These are phyloP conservation scores for Hypomesus transpacificus DNA, from an alignment of 2,113 vertebrate genomes.

Conservation along the genomic window DNA sequence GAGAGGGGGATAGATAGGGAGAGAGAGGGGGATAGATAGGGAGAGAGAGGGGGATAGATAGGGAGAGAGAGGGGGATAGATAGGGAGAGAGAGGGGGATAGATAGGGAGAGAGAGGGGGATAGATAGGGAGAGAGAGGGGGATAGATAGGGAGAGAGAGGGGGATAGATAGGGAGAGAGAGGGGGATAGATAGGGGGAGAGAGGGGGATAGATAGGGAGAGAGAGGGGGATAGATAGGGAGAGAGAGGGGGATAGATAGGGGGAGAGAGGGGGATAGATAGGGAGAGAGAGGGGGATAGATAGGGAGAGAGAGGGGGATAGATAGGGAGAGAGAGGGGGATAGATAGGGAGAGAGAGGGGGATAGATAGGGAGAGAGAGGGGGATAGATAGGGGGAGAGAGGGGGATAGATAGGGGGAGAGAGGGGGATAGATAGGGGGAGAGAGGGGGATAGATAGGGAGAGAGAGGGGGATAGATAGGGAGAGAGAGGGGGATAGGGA, in stretches of 20 bases:
- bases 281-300: constrained; percentile 59
- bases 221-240: no score
- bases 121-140: constrained; percentile 51
- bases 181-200: no score
- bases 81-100: constrained; percentile 45
- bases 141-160: no score
- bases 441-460: no score
- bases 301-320: constrained; percentile 45
- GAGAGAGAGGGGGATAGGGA: constrained; percentile 41
- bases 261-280: constrained; percentile 47
- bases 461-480: constrained; percentile 55
- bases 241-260: constrained; percentile 55
- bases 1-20: no score
- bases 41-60: constrained; percentile 47
- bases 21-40: constrained; percentile 55
- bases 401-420: no score
- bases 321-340: no score
- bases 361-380: no score
- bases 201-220: constrained; percentile 56
- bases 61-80: constrained; percentile 59
- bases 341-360: constrained; percentile 51
- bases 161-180: constrained; percentile 55
- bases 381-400: constrained; percentile 55
- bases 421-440: constrained; percentile 56
- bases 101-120: no score